phyloP scores from a whole-genome alignment of 2,113 vertebrate species.

The Oreochromis spilurus region DNA sequence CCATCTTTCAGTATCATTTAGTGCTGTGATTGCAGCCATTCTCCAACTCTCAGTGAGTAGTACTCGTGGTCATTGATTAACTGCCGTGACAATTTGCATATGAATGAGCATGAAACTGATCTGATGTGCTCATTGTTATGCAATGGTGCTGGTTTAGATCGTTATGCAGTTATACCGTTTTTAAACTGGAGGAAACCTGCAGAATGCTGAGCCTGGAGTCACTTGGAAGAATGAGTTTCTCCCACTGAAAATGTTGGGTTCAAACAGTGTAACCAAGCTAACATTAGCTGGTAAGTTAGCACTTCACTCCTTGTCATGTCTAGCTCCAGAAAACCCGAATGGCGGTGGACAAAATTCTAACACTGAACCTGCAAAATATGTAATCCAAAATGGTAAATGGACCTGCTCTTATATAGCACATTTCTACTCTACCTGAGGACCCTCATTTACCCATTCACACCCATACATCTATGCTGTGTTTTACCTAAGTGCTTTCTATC shows the following conservation, averaged over 20 bases:
- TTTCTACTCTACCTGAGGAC: neutral
- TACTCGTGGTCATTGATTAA: neutral
- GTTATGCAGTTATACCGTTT: neutral
- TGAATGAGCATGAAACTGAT: neutral
- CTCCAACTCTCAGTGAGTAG: neutral
- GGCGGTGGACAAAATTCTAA: neutral
- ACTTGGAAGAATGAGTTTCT: neutral
- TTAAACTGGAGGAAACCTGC: neutral
- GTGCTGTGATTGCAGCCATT: neutral
- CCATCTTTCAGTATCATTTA: neutral
- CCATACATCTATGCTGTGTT: neutral
- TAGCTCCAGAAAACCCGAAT: neutral
- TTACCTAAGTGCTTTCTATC: neutral
- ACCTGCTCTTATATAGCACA: neutral
- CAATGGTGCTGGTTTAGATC: neutral
- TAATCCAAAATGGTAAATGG: neutral
- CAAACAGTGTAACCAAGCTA: neutral
- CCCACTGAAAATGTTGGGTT: neutral
- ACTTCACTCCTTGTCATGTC: neutral
- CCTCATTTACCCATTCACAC: neutral
- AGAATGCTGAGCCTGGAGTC: neutral
- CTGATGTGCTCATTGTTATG: neutral
- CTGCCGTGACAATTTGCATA: neutral
- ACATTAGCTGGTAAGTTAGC: neutral
- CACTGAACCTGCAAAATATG: neutral